phyloP scores from a whole-genome alignment of 2,113 vertebrate species.

The Pampusana beccarii region DNA sequence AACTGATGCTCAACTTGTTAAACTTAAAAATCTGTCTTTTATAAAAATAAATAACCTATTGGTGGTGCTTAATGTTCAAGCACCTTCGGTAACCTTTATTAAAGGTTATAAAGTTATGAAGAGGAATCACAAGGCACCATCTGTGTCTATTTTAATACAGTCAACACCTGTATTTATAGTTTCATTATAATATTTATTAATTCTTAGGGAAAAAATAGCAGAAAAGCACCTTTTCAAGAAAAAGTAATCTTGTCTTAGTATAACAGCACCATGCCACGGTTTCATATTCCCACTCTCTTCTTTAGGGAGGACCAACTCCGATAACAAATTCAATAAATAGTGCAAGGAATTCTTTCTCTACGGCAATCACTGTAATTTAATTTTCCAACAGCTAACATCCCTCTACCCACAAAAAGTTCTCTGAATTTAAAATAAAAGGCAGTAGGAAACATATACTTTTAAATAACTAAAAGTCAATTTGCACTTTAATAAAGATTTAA shows the following conservation, averaged over 20 bases:
- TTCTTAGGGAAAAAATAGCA: conserved; percentile 23
- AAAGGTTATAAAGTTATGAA: conserved; percentile 66
- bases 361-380: background rate
- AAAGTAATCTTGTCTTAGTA: conserved; percentile 20
- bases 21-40: conserved; percentile 52
- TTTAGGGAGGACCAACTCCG: conserved; percentile 32
- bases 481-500: background rate
- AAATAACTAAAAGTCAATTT: background rate
- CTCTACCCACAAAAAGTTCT: background rate
- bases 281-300: conserved; percentile 18
- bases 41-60: conserved; percentile 58
- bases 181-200: conserved; percentile 71
- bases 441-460: background rate
- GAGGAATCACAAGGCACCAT: conserved; percentile 50
- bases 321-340: conserved; percentile 33
- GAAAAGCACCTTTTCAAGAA: conserved; percentile 31
- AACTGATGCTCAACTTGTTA: conserved; percentile 39
- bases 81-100: conserved; percentile 5
- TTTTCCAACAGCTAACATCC: background rate
- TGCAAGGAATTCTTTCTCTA: background rate
- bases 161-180: conserved; percentile 16
- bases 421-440: background rate
- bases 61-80: conserved; percentile 13
- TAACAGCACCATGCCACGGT: background rate
- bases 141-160: conserved; percentile 47